Percentiles rank a stretch among this genome's conserved stretches.
phyloP scores from a whole-genome alignment of 1,140 invertebrate species.

The Formica selysi region DNA sequence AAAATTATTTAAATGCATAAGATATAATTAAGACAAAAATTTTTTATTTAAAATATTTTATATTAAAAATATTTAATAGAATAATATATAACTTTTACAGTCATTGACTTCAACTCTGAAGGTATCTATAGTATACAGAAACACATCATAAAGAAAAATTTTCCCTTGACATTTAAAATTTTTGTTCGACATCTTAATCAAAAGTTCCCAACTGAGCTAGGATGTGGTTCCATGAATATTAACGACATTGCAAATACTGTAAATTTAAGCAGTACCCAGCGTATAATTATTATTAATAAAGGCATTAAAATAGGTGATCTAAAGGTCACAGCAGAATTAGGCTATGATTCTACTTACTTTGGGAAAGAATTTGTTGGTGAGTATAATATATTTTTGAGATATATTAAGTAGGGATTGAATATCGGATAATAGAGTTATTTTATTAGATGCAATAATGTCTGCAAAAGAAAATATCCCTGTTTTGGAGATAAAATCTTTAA shows the following conservation, averaged over 20 bases:
- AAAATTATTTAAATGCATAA: conserved; percentile 23
- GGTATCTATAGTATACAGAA: conserved; percentile 78
- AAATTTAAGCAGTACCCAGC: conserved; percentile 76
- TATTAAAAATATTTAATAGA: background rate
- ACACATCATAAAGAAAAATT: conserved; percentile 66
- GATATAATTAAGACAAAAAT: background rate
- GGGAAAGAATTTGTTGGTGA: conserved; percentile 86
- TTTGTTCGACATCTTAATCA: conserved; percentile 81
- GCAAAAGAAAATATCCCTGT: conserved; percentile 82
- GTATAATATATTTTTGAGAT: conserved; percentile 49
- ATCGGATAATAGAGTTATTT: conserved; percentile 39
- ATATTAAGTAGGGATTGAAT: conserved; percentile 1
- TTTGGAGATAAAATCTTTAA: conserved; percentile 70
- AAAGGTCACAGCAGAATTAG: conserved; percentile 85
- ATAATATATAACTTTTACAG: conserved; percentile 69
- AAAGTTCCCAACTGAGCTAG: conserved; percentile 79
- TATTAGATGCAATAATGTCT: conserved; percentile 76
- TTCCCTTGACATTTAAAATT: conserved; percentile 79
- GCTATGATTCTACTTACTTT: conserved; percentile 85
- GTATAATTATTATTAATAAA: conserved; percentile 80
- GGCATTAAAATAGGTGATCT: conserved; percentile 83
- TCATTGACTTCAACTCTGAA: conserved; percentile 81
- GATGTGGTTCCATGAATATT: conserved; percentile 77
- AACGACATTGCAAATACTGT: conserved; percentile 71
- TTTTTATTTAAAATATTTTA: too few relatives aligned